Percentiles rank a stretch among this genome's conserved stretches.
These are phyloP conservation scores for Holacanthus passer DNA, from an alignment of 2,113 vertebrate species.

Conservation along the genomic window DNA sequence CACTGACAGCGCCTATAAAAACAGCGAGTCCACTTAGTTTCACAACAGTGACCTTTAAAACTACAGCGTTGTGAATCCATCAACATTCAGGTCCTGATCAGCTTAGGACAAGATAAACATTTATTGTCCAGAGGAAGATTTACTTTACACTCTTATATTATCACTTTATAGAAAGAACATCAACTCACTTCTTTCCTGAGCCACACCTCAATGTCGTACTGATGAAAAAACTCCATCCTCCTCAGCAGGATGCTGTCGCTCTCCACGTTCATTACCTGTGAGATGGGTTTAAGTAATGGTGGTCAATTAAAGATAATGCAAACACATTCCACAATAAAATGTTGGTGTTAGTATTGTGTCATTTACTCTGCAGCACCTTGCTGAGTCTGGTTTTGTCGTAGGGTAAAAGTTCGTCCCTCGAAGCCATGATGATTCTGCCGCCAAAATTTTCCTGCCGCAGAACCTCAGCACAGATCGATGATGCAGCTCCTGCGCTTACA, in stretches of 20 bases:
- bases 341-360: not conserved
- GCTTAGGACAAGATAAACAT: not conserved
- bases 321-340: not conserved
- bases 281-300: not conserved
- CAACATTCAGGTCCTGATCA: not conserved
- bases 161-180: not conserved
- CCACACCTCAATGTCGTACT: conserved; percentile 85
- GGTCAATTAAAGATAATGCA: not conserved
- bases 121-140: too few species aligned
- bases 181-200: conserved; percentile 86
- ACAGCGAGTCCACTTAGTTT: conserved; percentile 1
- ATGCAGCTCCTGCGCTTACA: conserved; percentile 82
- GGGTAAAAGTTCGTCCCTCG: conserved; percentile 84
- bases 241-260: conserved; percentile 83
- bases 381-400: conserved; percentile 90
- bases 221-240: conserved; percentile 83
- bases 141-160: too few species aligned
- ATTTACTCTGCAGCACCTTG: conserved; percentile 81
- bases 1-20: conserved; percentile 81
- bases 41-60: not conserved
- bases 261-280: conserved; percentile 85
- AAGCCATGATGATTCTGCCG: conserved; percentile 88
- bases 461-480: conserved; percentile 88
- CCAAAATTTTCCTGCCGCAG: conserved; percentile 88
- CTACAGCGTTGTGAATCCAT: not conserved